phyloP scores from a whole-genome alignment of 2,888 invertebrate species.

The Dichetophora obliterata region DNA sequence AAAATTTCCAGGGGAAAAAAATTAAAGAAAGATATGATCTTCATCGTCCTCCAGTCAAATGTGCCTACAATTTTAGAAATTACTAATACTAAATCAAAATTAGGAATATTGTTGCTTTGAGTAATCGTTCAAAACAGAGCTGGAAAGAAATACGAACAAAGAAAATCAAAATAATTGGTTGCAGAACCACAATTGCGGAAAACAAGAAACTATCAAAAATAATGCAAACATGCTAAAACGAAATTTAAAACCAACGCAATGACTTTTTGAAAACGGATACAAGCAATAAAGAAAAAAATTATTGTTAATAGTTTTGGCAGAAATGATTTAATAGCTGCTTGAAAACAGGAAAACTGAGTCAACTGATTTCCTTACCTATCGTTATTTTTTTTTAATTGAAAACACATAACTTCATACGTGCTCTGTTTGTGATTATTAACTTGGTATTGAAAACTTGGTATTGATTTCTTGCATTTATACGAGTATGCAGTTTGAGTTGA shows the following conservation, averaged over 20 bases:
- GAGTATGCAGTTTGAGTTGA: too few relatives aligned
- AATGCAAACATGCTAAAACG: background rate
- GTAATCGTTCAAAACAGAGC: too few relatives aligned
- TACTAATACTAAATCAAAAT: too few relatives aligned
- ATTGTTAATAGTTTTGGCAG: conserved; percentile 34
- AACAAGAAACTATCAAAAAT: background rate
- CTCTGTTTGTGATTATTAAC: conserved; percentile 16
- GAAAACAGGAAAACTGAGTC: conserved; percentile 26
- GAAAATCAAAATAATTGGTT: too few relatives aligned
- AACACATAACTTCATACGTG: conserved; percentile 6
- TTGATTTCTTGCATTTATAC: background rate
- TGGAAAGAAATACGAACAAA: too few relatives aligned
- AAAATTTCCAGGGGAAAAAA: too few relatives aligned
- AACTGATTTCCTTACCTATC: conserved; percentile 17
- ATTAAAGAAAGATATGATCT: too few relatives aligned
- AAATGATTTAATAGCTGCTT: conserved; percentile 38
- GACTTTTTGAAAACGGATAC: conserved; percentile 43
- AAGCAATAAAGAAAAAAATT: conserved; percentile 42
- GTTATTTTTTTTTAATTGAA: conserved; percentile 9
- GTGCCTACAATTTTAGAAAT: too few relatives aligned
- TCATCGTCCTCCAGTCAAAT: too few relatives aligned
- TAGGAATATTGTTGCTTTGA: too few relatives aligned
- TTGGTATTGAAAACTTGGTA: background rate
- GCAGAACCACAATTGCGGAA: too few relatives aligned
- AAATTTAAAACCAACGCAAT: background rate